A percentile compares a stretch with the other conserved stretches of the same genome.
These are phyloP conservation scores for Lagodon rhomboides DNA, from an alignment of 2,797 vertebrate species.

Conservation along the genomic window DNA sequence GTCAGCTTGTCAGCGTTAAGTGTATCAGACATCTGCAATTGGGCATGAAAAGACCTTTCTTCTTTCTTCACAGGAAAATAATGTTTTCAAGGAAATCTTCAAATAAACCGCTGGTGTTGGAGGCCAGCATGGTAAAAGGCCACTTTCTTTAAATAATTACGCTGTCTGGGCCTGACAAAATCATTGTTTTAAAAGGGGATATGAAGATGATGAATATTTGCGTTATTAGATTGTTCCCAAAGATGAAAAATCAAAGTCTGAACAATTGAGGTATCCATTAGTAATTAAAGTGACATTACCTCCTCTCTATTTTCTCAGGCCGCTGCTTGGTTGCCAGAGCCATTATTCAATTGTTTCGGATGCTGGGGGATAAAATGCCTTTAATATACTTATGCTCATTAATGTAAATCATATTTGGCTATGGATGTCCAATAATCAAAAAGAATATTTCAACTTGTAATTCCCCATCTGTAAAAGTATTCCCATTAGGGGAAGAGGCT, in stretches of 20 bases:
- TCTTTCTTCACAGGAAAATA: constrained; percentile 59
- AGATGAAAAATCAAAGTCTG: constrained; percentile 86
- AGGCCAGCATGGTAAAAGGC: constrained; percentile 70
- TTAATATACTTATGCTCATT: constrained; percentile 91
- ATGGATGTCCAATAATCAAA: constrained; percentile 92
- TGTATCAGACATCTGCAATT: constrained; percentile 64
- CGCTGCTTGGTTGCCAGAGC: constrained; percentile 79
- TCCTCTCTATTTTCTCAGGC: constrained; percentile 75
- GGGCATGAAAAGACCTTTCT: constrained; percentile 67
- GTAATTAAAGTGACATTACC: constrained; percentile 89
- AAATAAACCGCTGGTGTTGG: constrained; percentile 81
- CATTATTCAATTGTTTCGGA: constrained; percentile 88
- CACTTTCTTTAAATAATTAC: constrained; percentile 80
- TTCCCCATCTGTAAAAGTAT: constrained; percentile 82
- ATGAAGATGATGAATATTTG: constrained; percentile 86
- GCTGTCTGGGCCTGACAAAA: constrained; percentile 74
- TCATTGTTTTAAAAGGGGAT: constrained; percentile 82
- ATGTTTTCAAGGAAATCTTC: constrained; percentile 80
- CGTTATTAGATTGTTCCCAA: constrained; percentile 86
- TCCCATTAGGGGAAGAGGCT: constrained; percentile 86
- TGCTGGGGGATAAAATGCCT: constrained; percentile 86
- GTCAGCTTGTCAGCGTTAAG: constrained; percentile 64
- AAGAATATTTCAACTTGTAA: constrained; percentile 89
- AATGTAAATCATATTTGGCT: constrained; percentile 92
- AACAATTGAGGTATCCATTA: constrained; percentile 87